Base-by-base conservation (phyloP, 1,140 invertebrate species). In the Drosophila elegans region DNA sequence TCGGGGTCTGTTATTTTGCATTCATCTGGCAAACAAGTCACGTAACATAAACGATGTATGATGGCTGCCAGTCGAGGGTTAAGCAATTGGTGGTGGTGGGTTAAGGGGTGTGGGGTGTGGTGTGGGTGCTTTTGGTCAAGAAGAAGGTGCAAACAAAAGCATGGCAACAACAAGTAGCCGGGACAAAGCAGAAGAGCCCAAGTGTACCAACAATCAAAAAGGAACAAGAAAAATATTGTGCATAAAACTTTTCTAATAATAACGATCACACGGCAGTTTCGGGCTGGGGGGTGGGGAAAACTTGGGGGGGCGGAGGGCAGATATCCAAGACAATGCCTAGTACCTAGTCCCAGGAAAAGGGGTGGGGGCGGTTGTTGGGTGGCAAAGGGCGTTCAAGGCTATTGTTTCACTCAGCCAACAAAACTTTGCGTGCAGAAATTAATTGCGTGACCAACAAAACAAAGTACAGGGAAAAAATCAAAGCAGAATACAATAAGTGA, bases 21-120 rank as follows among this genome's bases (percentile, higher is more conserved):
- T 74, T 74, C 72, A 74, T 74, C 72, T 74, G 71, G 72, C 71
- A 74, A 74, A 74, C 72, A 74, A 74, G 72, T 74, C 72, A 74
- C 72, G 72, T 74, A 74, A 74, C 72, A 74, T 74, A 74, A 74
- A 74, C 72, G 72, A 74, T 74, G 72, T 74, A 74, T 74, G 72
- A 74, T 74, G 72, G 72, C 72, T 49, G 59, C 60, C 72, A 63
- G 29, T 61, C 45, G 55, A 72, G 55, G 69, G 69, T 51, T 73
- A 74, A 74, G 72, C 51, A 48, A 12, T 13, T 13, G 29, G 12
- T 7, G 10, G 6, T 13, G n/a, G 4, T 6, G 54, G 27, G 25
- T 10, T 29, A n/a, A 36, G 16, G 63, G 12, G 1, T 4, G 2
- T 3, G 44, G 42, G 13, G 13, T 0, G 6, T n/a, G 16, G 46